Evolutionary conservation across 35 echinoderm and acorn worm species (phyloP).

Genomic region (Lytechinus variegatus): DNA sequence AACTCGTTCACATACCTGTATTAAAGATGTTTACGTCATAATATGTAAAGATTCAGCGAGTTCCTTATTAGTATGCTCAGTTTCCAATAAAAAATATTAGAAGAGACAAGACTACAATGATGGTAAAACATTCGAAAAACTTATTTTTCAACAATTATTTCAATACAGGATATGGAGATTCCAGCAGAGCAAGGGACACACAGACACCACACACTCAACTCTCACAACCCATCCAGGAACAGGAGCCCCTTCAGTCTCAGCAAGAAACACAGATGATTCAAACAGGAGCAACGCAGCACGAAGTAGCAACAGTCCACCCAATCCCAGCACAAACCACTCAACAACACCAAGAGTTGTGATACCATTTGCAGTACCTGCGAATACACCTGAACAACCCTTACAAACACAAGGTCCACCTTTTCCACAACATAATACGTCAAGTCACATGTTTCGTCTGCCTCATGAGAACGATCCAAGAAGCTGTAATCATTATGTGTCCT

Average conservation of each 20-base stretch:
- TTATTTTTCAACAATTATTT: neutral
- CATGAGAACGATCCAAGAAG: neutral
- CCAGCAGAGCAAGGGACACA: neutral
- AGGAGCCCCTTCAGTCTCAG: neutral
- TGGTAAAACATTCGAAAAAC: too few species aligned
- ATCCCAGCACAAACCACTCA: neutral
- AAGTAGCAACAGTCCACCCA: neutral
- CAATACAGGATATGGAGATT: neutral
- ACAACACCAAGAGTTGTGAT: neutral
- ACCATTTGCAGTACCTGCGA: neutral
- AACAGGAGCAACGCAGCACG: neutral
- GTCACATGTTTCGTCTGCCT: neutral
- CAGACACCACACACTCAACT: neutral
- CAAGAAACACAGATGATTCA: neutral
- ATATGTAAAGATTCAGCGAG: too few species aligned
- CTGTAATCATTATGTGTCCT: neutral
- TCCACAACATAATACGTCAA: neutral
- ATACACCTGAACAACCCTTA: neutral
- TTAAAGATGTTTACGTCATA: too few species aligned
- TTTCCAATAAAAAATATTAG: too few species aligned
- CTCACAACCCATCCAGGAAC: neutral
- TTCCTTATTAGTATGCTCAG: too few species aligned
- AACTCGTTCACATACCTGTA: too few species aligned
- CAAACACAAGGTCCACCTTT: neutral
- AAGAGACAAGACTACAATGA: too few species aligned